These are phyloP conservation scores for Gymnoscelis rufifasciata DNA, from an alignment of 2,888 invertebrate species.

Conservation along the genomic window DNA sequence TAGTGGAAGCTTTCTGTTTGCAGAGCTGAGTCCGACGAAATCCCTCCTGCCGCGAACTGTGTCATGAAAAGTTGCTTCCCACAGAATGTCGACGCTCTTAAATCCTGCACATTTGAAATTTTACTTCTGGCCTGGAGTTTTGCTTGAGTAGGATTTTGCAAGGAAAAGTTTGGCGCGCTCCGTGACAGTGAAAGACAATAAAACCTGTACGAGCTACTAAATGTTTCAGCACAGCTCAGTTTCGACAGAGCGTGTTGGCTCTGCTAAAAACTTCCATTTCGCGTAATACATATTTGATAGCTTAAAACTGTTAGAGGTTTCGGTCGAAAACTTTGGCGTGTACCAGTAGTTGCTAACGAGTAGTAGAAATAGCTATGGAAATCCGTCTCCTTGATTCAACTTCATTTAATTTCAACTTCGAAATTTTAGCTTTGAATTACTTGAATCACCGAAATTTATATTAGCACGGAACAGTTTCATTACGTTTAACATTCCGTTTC, in stretches of 20 bases:
- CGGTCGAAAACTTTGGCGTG: constrained; percentile 2
- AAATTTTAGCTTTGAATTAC: no score
- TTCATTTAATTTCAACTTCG: no score
- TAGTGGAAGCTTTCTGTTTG: constrained; percentile 29
- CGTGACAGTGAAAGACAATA: constrained; percentile 36
- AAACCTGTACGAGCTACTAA: constrained; percentile 29
- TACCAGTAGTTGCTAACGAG: not conserved
- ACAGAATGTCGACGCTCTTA: constrained; percentile 37
- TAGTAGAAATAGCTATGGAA: not conserved
- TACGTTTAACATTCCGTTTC: no score
- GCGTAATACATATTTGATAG: constrained; percentile 14
- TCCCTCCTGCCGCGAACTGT: constrained; percentile 37
- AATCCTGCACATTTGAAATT: constrained; percentile 44
- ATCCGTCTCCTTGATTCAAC: no score
- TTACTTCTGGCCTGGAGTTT: constrained; percentile 38
- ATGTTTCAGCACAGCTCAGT: constrained; percentile 24
- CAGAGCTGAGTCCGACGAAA: constrained; percentile 30
- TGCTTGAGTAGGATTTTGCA: constrained; percentile 32
- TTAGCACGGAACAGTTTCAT: no score
- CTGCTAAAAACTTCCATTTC: constrained; percentile 16
- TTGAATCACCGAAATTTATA: no score
- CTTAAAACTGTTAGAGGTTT: constrained; percentile 8
- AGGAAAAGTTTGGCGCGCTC: constrained; percentile 34
- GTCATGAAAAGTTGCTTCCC: constrained; percentile 34
- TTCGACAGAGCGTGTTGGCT: constrained; percentile 15